Percentiles rank a stretch among this genome's conserved stretches.
Conservation (phyloP, 2,888 invertebrate genomes). For the Ectemnius continuus region DNA sequence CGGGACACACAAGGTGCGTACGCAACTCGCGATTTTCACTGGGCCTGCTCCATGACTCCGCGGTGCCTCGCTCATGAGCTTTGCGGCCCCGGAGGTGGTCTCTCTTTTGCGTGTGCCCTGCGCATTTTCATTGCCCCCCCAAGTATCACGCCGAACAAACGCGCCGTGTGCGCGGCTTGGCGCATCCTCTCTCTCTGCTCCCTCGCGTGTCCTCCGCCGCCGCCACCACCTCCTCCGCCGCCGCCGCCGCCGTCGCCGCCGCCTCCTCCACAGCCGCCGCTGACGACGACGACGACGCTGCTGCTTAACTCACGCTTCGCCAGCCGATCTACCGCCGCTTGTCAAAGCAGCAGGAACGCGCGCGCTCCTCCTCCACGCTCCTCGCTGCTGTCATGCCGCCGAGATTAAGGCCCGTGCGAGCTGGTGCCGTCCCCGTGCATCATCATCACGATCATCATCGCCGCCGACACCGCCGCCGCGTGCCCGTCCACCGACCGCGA, state of each 20-base stretch:
- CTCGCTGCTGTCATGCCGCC: constrained; percentile 34
- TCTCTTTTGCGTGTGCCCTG: constrained; percentile 71
- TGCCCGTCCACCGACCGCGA: background rate
- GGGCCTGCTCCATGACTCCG: constrained; percentile 89
- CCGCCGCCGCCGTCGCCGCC: constrained; percentile 16
- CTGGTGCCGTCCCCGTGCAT: background rate
- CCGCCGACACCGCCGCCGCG: too few relatives aligned
- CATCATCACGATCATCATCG: too few relatives aligned
- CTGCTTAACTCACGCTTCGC: constrained; percentile 32
- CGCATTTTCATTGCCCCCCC: constrained; percentile 72
- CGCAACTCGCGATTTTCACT: constrained; percentile 93
- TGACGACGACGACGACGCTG: too few relatives aligned
- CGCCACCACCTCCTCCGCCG: background rate
- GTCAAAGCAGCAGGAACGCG: constrained; percentile 23
- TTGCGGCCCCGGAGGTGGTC: constrained; percentile 68
- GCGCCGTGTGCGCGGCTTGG: constrained; percentile 63
- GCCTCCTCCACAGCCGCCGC: background rate
- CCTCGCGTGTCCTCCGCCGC: constrained; percentile 23
- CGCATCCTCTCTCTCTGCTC: constrained; percentile 42
- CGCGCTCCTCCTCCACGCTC: constrained; percentile 4
- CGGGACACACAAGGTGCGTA: constrained; percentile 87
- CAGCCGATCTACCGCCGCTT: constrained; percentile 33
- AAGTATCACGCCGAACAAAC: constrained; percentile 66
- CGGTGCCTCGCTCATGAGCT: constrained; percentile 68
- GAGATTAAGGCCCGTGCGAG: constrained; percentile 3